A percentile compares a stretch with the other conserved stretches of the same genome.
phyloP scores from a whole-genome alignment of 2,797 vertebrate species.

The Smutsia temminckii region DNA sequence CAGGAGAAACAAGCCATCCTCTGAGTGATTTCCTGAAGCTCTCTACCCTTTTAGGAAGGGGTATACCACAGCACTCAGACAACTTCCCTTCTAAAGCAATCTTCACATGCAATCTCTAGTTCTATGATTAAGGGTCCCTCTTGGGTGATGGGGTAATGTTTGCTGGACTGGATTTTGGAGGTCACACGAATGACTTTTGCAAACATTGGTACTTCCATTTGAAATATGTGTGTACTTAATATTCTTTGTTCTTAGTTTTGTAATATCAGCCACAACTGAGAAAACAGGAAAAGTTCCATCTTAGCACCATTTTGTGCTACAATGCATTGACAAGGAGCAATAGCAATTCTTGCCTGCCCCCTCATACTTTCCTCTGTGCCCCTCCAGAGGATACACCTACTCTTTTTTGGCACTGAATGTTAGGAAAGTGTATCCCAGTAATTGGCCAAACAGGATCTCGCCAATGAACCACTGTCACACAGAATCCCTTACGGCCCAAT shows the following conservation, averaged over 20 bases:
- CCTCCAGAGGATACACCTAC: not conserved
- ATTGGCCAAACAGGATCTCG: not conserved
- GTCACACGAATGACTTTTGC: not conserved
- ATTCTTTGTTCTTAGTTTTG: not conserved
- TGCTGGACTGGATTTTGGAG: not conserved
- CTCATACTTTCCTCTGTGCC: not conserved
- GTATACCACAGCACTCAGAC: not conserved
- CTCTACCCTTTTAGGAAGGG: not conserved
- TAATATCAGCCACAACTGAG: not conserved
- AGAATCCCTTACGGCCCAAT: not conserved
- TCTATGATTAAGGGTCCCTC: not conserved
- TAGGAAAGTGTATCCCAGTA: not conserved
- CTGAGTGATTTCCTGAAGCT: not conserved
- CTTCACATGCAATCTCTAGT: not conserved
- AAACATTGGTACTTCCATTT: not conserved
- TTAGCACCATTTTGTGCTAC: not conserved
- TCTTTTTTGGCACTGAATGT: not conserved
- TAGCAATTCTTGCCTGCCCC: not conserved
- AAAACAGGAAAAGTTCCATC: not conserved
- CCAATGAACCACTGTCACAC: not conserved
- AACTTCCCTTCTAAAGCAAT: not conserved
- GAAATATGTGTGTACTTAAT: not conserved
- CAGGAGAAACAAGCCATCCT: not conserved
- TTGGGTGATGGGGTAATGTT: not conserved
- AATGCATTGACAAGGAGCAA: not conserved